Conservation (phyloP, 1,140 invertebrate genomes). For the Lineus longissimus region DNA sequence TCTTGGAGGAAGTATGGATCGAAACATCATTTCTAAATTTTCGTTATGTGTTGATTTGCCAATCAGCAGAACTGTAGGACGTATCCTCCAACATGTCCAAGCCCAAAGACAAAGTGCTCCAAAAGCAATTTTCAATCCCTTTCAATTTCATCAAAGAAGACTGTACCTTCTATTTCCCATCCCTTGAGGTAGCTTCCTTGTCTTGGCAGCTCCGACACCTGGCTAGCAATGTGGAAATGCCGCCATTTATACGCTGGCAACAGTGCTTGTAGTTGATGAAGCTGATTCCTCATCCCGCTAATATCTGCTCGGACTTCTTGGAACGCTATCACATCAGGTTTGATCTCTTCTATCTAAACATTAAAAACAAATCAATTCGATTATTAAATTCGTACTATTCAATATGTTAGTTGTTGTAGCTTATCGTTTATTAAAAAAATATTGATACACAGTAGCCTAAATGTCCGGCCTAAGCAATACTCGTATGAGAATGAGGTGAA, state of each 20-base stretch:
- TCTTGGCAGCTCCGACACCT: constrained; percentile 17
- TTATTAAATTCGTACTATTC: not conserved
- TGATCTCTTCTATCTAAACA: constrained; percentile 25
- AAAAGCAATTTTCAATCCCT: too few species aligned
- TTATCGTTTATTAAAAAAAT: too few species aligned
- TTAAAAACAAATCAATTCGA: not conserved
- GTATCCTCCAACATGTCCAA: too few species aligned
- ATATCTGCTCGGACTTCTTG: constrained; percentile 34
- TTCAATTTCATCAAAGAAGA: too few species aligned
- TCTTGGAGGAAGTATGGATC: too few species aligned
- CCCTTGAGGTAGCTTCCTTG: constrained; percentile 20
- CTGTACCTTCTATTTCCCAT: constrained; percentile 33
- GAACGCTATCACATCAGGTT: constrained; percentile 32
- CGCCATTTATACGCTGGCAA: constrained; percentile 34
- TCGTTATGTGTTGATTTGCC: too few species aligned
- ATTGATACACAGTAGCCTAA: too few species aligned
- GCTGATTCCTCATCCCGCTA: constrained; percentile 22
- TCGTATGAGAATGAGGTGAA: not conserved
- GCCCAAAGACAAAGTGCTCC: too few species aligned
- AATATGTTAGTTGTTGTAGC: not conserved
- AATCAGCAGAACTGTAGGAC: too few species aligned
- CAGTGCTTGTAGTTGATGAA: constrained; percentile 26
- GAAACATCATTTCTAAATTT: too few species aligned
- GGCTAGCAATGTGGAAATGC: constrained; percentile 22
- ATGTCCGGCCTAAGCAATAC: not conserved